Conservation (phyloP, 2,888 invertebrate species). For the Cybosia mesomella region DNA sequence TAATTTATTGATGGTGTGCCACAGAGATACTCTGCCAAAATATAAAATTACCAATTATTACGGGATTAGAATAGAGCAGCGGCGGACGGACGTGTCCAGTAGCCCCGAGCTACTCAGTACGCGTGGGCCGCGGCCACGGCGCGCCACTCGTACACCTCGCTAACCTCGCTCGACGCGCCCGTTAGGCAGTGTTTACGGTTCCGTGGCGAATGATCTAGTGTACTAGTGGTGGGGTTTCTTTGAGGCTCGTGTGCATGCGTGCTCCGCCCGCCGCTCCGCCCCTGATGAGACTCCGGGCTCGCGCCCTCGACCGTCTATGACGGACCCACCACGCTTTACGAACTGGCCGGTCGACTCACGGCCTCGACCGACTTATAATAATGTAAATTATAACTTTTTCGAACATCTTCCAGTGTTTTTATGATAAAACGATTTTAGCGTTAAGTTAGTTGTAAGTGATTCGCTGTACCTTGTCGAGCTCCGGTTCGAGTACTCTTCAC, state of each 20-base stretch:
- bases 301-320: conserved; percentile 31
- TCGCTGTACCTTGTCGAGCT: conserved; percentile 79
- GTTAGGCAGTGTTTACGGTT: neutral
- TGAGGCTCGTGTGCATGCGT: neutral
- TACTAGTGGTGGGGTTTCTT: neutral
- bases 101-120: neutral
- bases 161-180: neutral
- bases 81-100: conserved; percentile 20
- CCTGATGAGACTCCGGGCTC: conserved; percentile 49
- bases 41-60: conserved; percentile 84
- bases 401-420: conserved; percentile 85
- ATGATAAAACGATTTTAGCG: conserved; percentile 77
- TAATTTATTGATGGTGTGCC: conserved; percentile 87
- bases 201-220: neutral
- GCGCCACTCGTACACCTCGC: neutral
- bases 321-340: conserved; percentile 58
- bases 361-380: conserved; percentile 65
- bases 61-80: conserved; percentile 62
- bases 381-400: conserved; percentile 75
- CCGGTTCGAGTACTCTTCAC: conserved; percentile 79
- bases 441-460: conserved; percentile 79
- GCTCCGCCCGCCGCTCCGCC: conserved; percentile 43
- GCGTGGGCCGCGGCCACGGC: neutral
- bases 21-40: conserved; percentile 87
- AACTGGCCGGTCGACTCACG: conserved; percentile 59